phyloP scores from a whole-genome alignment of 1,140 invertebrate genomes.

The Drosophila subpulchrella region DNA sequence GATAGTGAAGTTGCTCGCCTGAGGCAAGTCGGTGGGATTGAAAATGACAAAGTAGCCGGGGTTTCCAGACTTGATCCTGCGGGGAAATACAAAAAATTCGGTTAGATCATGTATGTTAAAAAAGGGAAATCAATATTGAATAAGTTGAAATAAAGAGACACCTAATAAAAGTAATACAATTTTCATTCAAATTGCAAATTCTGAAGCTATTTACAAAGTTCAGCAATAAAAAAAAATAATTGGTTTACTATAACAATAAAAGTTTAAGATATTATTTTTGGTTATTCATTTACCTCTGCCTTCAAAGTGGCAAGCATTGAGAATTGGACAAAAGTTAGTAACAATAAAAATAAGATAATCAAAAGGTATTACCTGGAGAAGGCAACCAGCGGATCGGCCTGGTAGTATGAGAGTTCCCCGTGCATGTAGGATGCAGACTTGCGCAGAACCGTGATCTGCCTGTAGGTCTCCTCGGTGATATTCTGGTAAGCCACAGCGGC shows the following conservation, averaged over 20 bases:
- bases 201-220: too few species aligned
- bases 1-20: conserved; percentile 85
- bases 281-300: conserved; percentile 46
- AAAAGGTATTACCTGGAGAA: conserved; percentile 87
- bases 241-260: too few species aligned
- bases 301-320: conserved; percentile 47
- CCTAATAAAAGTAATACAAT: too few species aligned
- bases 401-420: conserved; percentile 85
- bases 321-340: conserved; percentile 2
- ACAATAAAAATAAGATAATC: not conserved
- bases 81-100: not conserved
- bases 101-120: not conserved
- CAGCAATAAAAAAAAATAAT: too few species aligned
- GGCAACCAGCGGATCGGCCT: conserved; percentile 86
- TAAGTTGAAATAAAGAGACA: too few species aligned
- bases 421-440: conserved; percentile 86
- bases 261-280: not conserved
- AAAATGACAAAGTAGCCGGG: conserved; percentile 89
- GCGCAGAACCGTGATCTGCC: conserved; percentile 84
- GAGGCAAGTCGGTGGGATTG: conserved; percentile 86
- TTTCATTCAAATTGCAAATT: too few species aligned
- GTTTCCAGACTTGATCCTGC: conserved; percentile 88
- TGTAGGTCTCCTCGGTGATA: conserved; percentile 52
- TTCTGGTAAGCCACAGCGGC: conserved; percentile 85
- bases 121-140: too few species aligned